Evolutionary conservation across 2,113 vertebrate species (phyloP).

Genomic region (Ophthalmolycus amberensis): DNA sequence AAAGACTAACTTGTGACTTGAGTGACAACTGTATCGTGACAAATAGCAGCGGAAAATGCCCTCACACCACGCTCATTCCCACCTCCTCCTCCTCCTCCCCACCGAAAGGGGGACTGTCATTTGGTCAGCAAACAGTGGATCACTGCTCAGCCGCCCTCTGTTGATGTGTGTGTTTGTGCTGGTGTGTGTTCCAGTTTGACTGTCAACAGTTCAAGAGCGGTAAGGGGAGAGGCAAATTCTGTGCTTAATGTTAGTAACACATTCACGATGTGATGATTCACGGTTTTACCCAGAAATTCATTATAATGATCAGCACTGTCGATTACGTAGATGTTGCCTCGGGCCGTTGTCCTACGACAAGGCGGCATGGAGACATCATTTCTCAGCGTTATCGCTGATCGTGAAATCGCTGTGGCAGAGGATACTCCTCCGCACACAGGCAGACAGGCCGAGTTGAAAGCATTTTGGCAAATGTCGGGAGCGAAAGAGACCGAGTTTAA

Average conservation of each 20-base stretch:
- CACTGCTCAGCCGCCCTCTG: conserved; percentile 49
- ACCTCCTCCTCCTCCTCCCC: conserved; percentile 1
- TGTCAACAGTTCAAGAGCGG: conserved; percentile 44
- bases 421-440: conserved; percentile 44
- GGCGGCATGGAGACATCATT: conserved; percentile 63
- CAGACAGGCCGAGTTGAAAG: conserved; percentile 61
- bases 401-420: conserved; percentile 57
- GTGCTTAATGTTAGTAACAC: conserved; percentile 12
- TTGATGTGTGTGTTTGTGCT: conserved; percentile 48
- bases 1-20: conserved; percentile 59
- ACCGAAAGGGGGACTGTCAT: conserved; percentile 41
- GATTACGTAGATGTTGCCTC: neutral
- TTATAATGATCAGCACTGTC: conserved; percentile 10
- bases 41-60: conserved; percentile 27
- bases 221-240: conserved; percentile 9
- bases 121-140: conserved; percentile 64
- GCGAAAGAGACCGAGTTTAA: conserved; percentile 60
- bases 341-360: conserved; percentile 26
- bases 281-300: conserved; percentile 24
- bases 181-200: conserved; percentile 27
- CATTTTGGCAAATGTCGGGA: conserved; percentile 57
- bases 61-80: neutral
- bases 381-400: conserved; percentile 67
- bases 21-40: conserved; percentile 64
- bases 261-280: conserved; percentile 24